Percentiles rank a stretch among this genome's conserved stretches.
phyloP scores from a whole-genome alignment of 2,797 vertebrate species.

The Acrossocheilus wenchowensis region DNA sequence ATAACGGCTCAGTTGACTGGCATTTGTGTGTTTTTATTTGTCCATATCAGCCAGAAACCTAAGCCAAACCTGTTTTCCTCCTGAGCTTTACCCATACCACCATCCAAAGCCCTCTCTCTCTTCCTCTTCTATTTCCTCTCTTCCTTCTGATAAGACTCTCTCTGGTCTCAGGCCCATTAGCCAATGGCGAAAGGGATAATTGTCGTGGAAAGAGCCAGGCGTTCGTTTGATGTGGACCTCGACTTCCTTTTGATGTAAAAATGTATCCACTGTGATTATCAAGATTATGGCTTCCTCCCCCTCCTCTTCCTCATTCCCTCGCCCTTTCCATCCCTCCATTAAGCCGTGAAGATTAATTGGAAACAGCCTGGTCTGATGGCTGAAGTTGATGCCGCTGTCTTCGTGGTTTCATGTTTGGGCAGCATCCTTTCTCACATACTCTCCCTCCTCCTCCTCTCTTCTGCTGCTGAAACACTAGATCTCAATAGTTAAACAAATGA shows the following conservation, averaged over 20 bases:
- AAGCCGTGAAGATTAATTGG: constrained; percentile 72
- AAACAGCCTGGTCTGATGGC: constrained; percentile 71
- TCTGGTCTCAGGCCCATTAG: constrained; percentile 61
- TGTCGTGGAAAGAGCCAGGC: constrained; percentile 60
- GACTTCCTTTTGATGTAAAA: constrained; percentile 74
- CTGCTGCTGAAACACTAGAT: background rate
- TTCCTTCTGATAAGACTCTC: constrained; percentile 66
- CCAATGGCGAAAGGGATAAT: constrained; percentile 66
- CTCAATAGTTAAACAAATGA: background rate
- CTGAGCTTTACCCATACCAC: background rate
- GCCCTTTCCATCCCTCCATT: constrained; percentile 65
- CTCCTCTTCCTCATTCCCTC: constrained; percentile 43
- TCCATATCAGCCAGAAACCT: background rate
- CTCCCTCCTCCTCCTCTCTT: background rate
- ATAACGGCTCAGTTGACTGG: background rate
- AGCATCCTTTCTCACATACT: constrained; percentile 14
- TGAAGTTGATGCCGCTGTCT: constrained; percentile 61
- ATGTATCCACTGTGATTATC: constrained; percentile 70
- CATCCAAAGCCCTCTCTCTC: constrained; percentile 17
- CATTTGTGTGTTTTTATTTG: constrained; percentile 15
- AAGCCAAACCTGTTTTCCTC: constrained; percentile 16
- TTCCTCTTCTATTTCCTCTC: constrained; percentile 42
- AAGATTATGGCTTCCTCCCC: constrained; percentile 69
- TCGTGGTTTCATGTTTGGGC: constrained; percentile 53
- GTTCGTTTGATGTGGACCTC: constrained; percentile 69